Conservation (phyloP, 2,113 vertebrate species). For the Eretmochelys imbricata region DNA sequence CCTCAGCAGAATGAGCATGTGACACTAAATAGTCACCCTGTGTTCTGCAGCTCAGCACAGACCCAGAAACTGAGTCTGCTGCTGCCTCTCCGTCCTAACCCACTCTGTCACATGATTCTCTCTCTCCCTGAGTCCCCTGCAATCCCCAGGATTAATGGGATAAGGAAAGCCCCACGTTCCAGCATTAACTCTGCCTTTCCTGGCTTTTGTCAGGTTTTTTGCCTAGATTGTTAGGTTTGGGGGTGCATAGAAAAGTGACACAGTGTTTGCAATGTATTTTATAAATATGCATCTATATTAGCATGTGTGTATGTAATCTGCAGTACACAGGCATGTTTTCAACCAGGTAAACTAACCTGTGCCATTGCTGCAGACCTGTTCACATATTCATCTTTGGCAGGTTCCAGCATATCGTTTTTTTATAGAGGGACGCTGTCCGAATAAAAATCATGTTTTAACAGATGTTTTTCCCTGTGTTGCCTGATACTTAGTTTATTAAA, state of each 20-base stretch:
- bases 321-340: not conserved
- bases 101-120: not conserved
- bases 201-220: conserved; percentile 26
- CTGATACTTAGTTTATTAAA: conserved; percentile 30
- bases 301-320: not conserved
- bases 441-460: conserved; percentile 24
- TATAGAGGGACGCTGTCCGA: not conserved
- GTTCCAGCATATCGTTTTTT: conserved; percentile 10
- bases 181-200: conserved; percentile 16
- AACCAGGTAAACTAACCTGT: conserved; percentile 1
- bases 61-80: conserved; percentile 27
- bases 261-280: conserved; percentile 35
- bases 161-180: not conserved
- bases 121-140: not conserved
- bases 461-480: conserved; percentile 21
- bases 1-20: not conserved
- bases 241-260: conserved; percentile 17
- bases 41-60: not conserved
- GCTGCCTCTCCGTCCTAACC: not conserved
- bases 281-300: conserved; percentile 2
- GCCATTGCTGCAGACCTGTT: not conserved
- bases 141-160: not conserved
- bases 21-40: conserved; percentile 27
- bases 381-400: not conserved
- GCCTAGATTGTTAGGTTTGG: not conserved